These are phyloP conservation scores for Myotis daubentonii DNA, from an alignment of 2,797 vertebrate species.

Conservation along the genomic window DNA sequence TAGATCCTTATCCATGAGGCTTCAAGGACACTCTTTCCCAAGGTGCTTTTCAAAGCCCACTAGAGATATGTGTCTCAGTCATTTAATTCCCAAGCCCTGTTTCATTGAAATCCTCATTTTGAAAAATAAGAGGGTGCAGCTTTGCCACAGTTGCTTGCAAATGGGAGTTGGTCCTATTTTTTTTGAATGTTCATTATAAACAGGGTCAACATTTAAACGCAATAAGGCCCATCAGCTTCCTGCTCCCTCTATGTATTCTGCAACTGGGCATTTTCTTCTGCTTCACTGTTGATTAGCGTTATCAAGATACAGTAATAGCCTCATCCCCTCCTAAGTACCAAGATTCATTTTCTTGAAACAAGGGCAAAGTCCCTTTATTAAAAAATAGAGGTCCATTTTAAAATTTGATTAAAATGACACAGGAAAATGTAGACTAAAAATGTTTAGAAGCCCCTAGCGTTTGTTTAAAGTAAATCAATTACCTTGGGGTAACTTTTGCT, in stretches of 20 bases:
- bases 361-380: conserved; percentile 24
- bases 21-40: conserved; percentile 26
- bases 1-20: background rate
- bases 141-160: conserved; percentile 25
- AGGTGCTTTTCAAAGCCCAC: conserved; percentile 22
- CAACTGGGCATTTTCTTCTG: conserved; percentile 22
- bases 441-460: background rate
- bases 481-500: conserved; percentile 3
- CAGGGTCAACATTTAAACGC: conserved; percentile 53
- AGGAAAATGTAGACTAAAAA: background rate
- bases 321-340: conserved; percentile 34
- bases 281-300: conserved; percentile 44
- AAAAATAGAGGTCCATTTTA: conserved; percentile 28
- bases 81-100: background rate
- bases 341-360: conserved; percentile 50
- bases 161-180: background rate
- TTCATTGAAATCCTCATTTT: conserved; percentile 36
- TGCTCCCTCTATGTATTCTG: background rate
- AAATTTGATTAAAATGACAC: conserved; percentile 53
- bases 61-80: conserved; percentile 27
- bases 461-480: conserved; percentile 43
- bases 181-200: conserved; percentile 55
- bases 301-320: conserved; percentile 37
- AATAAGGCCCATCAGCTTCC: conserved; percentile 39
- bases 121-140: conserved; percentile 35